These are phyloP conservation scores for Eumerus sabulonum DNA, from an alignment of 2,888 invertebrate genomes.

Conservation along the genomic window DNA sequence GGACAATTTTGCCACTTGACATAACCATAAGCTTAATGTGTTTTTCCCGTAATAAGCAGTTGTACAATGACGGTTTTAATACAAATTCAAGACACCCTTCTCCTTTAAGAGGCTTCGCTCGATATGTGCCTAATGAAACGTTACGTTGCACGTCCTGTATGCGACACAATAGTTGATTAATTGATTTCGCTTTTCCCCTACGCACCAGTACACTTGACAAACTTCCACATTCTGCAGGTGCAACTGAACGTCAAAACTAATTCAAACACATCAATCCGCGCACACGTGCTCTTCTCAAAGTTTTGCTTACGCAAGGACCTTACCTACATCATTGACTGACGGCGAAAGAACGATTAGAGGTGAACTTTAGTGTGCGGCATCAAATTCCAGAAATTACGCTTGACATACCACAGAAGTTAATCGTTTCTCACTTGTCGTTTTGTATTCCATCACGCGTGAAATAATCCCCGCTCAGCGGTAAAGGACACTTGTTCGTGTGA, in stretches of 20 bases:
- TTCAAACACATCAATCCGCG: slow-evolving; percentile 22
- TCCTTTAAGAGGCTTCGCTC: background rate
- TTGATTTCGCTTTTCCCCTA: slow-evolving; percentile 26
- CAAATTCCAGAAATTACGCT: slow-evolving; percentile 13
- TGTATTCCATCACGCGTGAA: slow-evolving; percentile 5
- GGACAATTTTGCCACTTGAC: no score
- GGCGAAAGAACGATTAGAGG: slow-evolving; percentile 3
- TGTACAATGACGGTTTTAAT: no score
- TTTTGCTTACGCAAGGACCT: slow-evolving; percentile 27
- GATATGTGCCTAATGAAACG: slow-evolving; percentile 3
- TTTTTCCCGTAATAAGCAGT: no score
- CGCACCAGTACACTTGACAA: background rate
- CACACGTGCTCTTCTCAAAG: slow-evolving; percentile 16
- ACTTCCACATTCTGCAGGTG: slow-evolving; percentile 23
- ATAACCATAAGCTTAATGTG: no score
- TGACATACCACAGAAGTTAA: slow-evolving; percentile 6
- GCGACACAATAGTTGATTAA: slow-evolving; percentile 41
- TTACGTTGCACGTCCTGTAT: slow-evolving; percentile 29
- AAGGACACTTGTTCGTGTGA: slow-evolving; percentile 22
- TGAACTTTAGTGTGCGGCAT: slow-evolving; percentile 8
- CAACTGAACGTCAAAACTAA: slow-evolving; percentile 16
- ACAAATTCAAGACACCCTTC: no score
- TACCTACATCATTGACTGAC: slow-evolving; percentile 7
- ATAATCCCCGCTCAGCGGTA: slow-evolving; percentile 4
- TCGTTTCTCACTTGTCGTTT: background rate